These are phyloP conservation scores for Illadopsis cleaveri DNA, from an alignment of 2,113 vertebrate genomes.

Conservation along the genomic window DNA sequence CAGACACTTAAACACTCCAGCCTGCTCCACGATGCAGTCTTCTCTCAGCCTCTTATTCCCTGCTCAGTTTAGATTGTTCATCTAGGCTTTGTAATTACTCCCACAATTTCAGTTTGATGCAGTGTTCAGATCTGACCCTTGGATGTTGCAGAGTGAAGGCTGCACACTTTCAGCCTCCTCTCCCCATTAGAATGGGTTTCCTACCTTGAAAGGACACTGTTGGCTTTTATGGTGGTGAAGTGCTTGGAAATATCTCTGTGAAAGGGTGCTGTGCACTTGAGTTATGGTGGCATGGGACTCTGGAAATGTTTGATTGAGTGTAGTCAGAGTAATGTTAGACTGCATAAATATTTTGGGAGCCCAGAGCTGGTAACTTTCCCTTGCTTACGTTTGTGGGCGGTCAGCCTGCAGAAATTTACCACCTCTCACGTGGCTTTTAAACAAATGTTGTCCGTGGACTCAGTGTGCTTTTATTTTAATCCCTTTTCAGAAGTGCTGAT, in stretches of 20 bases:
- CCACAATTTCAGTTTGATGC: neutral
- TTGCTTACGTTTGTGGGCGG: neutral
- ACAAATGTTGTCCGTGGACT: neutral
- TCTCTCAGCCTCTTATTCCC: neutral
- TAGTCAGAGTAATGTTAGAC: neutral
- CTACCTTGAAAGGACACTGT: neutral
- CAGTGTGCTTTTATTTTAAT: neutral
- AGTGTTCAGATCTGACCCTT: neutral
- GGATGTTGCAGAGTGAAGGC: neutral
- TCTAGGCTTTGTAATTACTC: neutral
- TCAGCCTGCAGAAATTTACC: neutral
- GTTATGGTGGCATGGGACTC: neutral
- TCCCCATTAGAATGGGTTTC: neutral
- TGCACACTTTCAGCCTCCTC: neutral
- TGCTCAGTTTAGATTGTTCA: neutral
- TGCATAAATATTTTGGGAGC: slow-evolving; percentile 21
- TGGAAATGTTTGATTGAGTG: neutral
- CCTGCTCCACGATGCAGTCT: neutral
- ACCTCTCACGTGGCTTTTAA: neutral
- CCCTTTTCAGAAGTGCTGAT: neutral
- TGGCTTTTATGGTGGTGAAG: neutral
- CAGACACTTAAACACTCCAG: neutral
- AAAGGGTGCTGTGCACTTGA: neutral
- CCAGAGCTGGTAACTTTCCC: neutral
- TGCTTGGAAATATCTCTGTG: neutral